Percentiles rank a stretch among this genome's conserved stretches.
phyloP scores from a whole-genome alignment of 2,888 invertebrate genomes.

The Rapana venosa region DNA sequence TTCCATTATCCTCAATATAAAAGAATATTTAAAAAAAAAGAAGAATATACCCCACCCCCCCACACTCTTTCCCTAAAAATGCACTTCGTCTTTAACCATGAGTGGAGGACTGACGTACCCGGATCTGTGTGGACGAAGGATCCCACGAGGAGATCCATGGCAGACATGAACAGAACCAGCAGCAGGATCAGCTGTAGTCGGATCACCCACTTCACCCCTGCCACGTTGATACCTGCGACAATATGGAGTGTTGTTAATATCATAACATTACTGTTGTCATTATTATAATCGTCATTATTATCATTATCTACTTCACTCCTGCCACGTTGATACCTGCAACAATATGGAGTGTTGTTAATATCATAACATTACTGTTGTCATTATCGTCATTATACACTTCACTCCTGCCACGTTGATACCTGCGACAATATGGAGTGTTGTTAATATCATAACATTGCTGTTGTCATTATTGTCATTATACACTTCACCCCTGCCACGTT shows the following conservation, averaged over 20 bases:
- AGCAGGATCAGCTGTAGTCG: conserved; percentile 94
- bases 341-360: background rate
- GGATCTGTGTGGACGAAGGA: conserved; percentile 88
- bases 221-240: conserved; percentile 88
- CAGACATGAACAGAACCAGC: conserved; percentile 90
- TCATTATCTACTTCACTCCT: conserved; percentile 45
- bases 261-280: background rate
- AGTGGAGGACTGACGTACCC: conserved; percentile 70
- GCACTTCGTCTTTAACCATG: too few relatives aligned
- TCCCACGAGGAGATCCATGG: conserved; percentile 95
- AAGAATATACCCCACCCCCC: too few relatives aligned
- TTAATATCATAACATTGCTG: too few relatives aligned
- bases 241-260: too few relatives aligned
- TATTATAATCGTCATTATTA: conserved; percentile 41
- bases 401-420: background rate
- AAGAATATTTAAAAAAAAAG: too few relatives aligned
- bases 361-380: too few relatives aligned
- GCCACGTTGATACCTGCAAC: background rate
- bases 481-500: conserved; percentile 94
- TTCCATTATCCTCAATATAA: too few relatives aligned
- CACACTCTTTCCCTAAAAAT: too few relatives aligned
- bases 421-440: background rate
- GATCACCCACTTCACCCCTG: conserved; percentile 98
- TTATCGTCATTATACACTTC: background rate
- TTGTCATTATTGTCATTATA: too few relatives aligned